phyloP scores from a whole-genome alignment of 2,888 invertebrate genomes.

The Acrobasis repandana region DNA sequence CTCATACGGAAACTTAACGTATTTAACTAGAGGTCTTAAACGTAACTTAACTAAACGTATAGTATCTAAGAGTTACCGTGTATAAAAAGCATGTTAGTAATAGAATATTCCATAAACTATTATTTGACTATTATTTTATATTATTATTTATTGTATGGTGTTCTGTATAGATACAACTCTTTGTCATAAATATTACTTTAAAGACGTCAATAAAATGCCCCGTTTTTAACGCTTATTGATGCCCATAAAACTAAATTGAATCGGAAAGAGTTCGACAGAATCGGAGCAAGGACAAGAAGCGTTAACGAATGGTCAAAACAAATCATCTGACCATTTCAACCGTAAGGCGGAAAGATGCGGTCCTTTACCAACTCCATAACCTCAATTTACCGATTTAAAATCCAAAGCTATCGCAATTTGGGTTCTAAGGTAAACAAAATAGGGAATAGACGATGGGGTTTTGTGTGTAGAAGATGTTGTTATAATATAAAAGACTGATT shows the following conservation, averaged over 20 bases:
- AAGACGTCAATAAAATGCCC: constrained; percentile 5
- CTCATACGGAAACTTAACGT: too few species aligned
- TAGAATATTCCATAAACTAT: too few species aligned
- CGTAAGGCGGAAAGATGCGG: constrained; percentile 47
- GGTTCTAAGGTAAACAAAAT: constrained; percentile 1
- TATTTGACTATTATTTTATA: too few species aligned
- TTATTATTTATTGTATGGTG: too few species aligned
- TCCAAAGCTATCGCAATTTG: constrained; percentile 8
- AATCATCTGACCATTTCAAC: constrained; percentile 49
- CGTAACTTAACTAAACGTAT: too few species aligned
- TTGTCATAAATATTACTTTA: constrained; percentile 1
- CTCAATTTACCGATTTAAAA: not conserved
- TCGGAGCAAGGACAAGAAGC: constrained; percentile 43
- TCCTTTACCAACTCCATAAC: constrained; percentile 34
- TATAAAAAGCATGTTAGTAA: too few species aligned
- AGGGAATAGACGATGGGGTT: constrained; percentile 21
- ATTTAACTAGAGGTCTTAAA: too few species aligned
- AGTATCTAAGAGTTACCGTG: too few species aligned
- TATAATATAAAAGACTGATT: constrained; percentile 50
- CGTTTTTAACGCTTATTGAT: constrained; percentile 22
- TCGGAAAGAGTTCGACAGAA: constrained; percentile 24
- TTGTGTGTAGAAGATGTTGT: constrained; percentile 38
- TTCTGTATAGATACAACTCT: not conserved
- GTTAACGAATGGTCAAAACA: constrained; percentile 64
- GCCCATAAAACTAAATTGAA: constrained; percentile 16